Evolutionary conservation across 2,797 vertebrate genomes (phyloP), one percentile per base, ranked within the genome.

Genomic region (Liparis tanakae): DNA sequence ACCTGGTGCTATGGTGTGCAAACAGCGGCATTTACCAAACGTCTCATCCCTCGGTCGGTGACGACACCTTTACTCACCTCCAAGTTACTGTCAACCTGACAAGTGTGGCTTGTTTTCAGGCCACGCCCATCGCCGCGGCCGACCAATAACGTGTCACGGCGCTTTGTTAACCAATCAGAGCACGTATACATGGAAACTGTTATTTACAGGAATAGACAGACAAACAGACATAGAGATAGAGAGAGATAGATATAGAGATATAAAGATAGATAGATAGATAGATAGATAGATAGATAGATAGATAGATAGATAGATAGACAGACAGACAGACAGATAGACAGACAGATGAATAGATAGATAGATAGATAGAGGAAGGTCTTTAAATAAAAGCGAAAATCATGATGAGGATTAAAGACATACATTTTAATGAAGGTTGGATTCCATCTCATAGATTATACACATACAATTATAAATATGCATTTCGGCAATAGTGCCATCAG

Each of bases 131-230:
- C 0, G 0, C 4, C 0, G 15, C n/a, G 34, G 51, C 6, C 4
- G 6, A 67, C 85, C 85, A 87, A 87, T 86, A 18, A 37, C 3
- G n/a, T 20, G 20, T 17, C 7, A 30, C 39, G 9, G 22, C 30
- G 13, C 15, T 8, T 5, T 34, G 6, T 4, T 3, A 60, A 58
- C 80, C 75, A 82, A 78, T 85, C 80, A 78, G 22, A 53, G 37
- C 18, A 6, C 46, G 18, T 18, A 3, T 41, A 2, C 0, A 8
- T 3, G 7, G n/a, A n/a, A 14, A 66, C 44, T 1, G 17, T n/a
- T 0, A 13, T 25, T 17, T 9, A 34, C 8, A 46, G 22, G 1
- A 25, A 48, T 10, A 37, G 34, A 39, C 0, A 18, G 12, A 48
- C 6, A 59, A 55, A 66, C 34, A 36, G 34, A 39, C 1, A 18